Evolutionary conservation across 2,888 invertebrate species (phyloP).

Genomic region (Nineta flava): DNA sequence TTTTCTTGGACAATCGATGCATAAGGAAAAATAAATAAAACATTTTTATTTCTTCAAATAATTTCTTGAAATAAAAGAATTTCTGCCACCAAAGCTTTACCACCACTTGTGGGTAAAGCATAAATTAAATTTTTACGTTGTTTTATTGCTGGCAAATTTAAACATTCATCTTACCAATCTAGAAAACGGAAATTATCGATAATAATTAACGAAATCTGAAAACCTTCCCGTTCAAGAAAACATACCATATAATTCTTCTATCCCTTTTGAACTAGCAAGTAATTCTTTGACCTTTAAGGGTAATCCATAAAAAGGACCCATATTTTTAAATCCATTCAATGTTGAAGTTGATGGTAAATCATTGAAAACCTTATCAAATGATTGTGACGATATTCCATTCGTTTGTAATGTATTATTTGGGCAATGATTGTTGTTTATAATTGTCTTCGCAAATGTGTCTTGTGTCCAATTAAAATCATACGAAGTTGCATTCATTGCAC

Average conservation of each 20-base stretch:
- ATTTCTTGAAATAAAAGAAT: constrained; percentile 80
- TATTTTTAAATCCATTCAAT: constrained; percentile 10
- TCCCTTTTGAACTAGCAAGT: constrained; percentile 60
- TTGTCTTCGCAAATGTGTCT: background rate
- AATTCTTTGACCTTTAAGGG: constrained; percentile 52
- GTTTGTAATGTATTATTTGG: no score
- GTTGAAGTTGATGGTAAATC: no score
- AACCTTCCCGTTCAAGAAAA: background rate
- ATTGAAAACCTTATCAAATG: no score
- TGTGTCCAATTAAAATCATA: background rate
- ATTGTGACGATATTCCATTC: no score
- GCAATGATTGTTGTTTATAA: background rate
- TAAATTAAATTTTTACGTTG: constrained; percentile 72
- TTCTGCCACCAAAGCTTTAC: constrained; percentile 94
- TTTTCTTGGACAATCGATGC: constrained; percentile 97
- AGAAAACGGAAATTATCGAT: constrained; percentile 11
- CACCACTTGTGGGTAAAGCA: constrained; percentile 90
- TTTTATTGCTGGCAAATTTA: constrained; percentile 57
- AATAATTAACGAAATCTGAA: background rate
- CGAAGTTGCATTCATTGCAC: background rate
- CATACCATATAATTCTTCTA: constrained; percentile 64
- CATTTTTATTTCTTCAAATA: constrained; percentile 64
- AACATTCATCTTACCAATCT: constrained; percentile 94
- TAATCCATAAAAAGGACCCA: constrained; percentile 60
- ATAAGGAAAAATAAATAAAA: constrained; percentile 80